Percentiles rank a stretch among this genome's conserved stretches.
These are phyloP conservation scores for Montipora capitata DNA, from an alignment of 92 coral and sea anemone genomes.

Conservation along the genomic window DNA sequence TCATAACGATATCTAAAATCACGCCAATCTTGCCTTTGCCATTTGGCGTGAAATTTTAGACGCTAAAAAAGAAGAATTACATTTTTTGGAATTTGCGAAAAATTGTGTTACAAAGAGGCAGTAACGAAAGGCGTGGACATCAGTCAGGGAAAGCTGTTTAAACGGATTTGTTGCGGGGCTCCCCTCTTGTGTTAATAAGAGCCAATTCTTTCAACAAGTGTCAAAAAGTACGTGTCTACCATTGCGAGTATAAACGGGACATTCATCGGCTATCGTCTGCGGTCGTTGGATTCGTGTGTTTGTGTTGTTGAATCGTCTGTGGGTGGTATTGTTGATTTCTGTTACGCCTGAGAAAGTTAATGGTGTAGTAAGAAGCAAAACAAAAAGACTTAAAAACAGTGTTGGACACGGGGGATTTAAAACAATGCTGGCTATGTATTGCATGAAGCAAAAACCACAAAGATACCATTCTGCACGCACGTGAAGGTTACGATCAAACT, in stretches of 20 bases:
- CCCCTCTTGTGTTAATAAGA: neutral
- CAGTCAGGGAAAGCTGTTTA: neutral
- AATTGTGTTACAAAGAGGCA: neutral
- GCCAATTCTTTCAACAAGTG: conserved; percentile 41
- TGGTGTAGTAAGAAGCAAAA: conserved; percentile 3
- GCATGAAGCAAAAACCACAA: conserved; percentile 7
- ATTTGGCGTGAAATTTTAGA: neutral
- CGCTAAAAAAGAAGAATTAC: neutral
- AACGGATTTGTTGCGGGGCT: conserved; percentile 1
- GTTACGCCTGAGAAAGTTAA: conserved; percentile 23
- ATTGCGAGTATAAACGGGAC: neutral
- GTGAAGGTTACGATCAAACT: neutral
- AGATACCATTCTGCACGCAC: conserved; percentile 4
- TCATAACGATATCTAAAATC: no score
- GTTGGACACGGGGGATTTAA: conserved; percentile 1
- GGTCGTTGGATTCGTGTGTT: neutral
- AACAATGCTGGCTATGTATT: neutral
- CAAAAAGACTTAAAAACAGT: neutral
- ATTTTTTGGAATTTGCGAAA: neutral
- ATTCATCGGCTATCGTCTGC: neutral
- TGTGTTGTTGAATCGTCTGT: neutral
- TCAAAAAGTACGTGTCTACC: conserved; percentile 19
- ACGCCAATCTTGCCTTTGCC: neutral
- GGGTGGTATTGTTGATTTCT: conserved; percentile 9
- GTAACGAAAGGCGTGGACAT: neutral